A percentile compares a stretch with the other conserved stretches of the same genome.
Conservation (phyloP, 1,140 invertebrate genomes). For the Drosophila nigromelanica region DNA sequence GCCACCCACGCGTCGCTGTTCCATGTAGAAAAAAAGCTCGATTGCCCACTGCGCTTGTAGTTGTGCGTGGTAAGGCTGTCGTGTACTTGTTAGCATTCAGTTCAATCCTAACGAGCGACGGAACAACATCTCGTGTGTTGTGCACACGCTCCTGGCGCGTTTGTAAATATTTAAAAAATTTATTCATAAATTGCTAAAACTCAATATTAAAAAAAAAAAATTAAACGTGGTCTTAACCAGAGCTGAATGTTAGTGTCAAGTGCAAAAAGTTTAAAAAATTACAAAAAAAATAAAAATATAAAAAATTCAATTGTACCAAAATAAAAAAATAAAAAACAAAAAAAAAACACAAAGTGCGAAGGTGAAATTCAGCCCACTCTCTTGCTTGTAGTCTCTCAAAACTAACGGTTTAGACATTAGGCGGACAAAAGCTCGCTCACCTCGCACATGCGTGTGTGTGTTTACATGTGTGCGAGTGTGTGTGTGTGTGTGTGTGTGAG, state of each 20-base stretch:
- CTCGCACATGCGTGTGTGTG: slow-evolving; percentile 58
- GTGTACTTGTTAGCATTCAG: slow-evolving; percentile 70
- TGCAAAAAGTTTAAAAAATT: slow-evolving; percentile 21
- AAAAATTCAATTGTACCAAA: slow-evolving; percentile 35
- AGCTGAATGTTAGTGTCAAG: slow-evolving; percentile 35
- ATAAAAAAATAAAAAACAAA: slow-evolving; percentile 29
- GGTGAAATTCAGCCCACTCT: slow-evolving; percentile 71
- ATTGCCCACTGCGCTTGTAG: slow-evolving; percentile 39
- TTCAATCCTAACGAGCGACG: slow-evolving; percentile 64
- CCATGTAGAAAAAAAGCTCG: slow-evolving; percentile 53
- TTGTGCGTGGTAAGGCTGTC: slow-evolving; percentile 52
- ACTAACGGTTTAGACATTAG: slow-evolving; percentile 68
- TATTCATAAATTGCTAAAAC: slow-evolving; percentile 67
- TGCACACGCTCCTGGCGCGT: slow-evolving; percentile 56
- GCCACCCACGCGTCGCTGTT: slow-evolving; percentile 52
- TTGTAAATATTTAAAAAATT: slow-evolving; percentile 78
- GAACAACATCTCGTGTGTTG: slow-evolving; percentile 67
- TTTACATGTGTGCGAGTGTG: slow-evolving; percentile 35
- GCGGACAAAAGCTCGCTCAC: slow-evolving; percentile 70
- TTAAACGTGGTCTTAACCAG: slow-evolving; percentile 6
- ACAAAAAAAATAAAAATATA: slow-evolving; percentile 44
- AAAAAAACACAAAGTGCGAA: slow-evolving; percentile 65
- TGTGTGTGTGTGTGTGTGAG: slow-evolving; percentile 39
- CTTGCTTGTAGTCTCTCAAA: slow-evolving; percentile 39
- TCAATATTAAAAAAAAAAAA: slow-evolving; percentile 37